phyloP scores from a whole-genome alignment of 2,113 vertebrate genomes.

The Mola mola region DNA sequence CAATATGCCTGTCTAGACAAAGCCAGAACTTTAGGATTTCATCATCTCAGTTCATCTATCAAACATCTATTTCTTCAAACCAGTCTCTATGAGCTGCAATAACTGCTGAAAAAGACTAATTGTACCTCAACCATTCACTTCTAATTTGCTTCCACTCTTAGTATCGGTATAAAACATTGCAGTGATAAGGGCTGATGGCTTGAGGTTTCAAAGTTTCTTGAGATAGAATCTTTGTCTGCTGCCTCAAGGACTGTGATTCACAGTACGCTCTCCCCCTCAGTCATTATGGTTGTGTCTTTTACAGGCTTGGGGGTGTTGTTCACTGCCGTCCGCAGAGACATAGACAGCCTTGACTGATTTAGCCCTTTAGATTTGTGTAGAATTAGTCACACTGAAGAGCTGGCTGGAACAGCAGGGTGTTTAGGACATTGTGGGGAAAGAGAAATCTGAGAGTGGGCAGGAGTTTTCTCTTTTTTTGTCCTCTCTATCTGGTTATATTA shows the following conservation, averaged over 20 bases:
- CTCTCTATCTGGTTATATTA: constrained; percentile 69
- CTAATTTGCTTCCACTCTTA: constrained; percentile 10
- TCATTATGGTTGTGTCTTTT: constrained; percentile 54
- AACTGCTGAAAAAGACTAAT: too few relatives aligned
- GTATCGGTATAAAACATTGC: constrained; percentile 8
- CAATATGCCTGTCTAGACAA: too few relatives aligned
- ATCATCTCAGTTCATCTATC: too few relatives aligned
- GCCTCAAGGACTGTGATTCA: constrained; percentile 55
- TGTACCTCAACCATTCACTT: constrained; percentile 5
- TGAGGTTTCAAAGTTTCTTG: too few relatives aligned
- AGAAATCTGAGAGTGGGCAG: constrained; percentile 58
- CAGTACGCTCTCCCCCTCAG: constrained; percentile 32
- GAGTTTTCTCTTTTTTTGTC: constrained; percentile 32
- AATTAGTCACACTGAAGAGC: constrained; percentile 74
- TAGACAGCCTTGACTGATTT: constrained; percentile 62
- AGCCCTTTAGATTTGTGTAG: constrained; percentile 65
- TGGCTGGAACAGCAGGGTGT: constrained; percentile 43
- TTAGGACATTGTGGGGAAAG: constrained; percentile 59
- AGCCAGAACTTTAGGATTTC: too few relatives aligned
- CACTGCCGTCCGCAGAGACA: constrained; percentile 54
- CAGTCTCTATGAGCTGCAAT: too few relatives aligned
- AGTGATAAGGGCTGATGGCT: too few relatives aligned
- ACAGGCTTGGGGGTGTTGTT: constrained; percentile 56
- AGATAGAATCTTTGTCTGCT: constrained; percentile 22
- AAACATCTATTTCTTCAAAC: too few relatives aligned